phyloP scores from a whole-genome alignment of 1,140 invertebrate species.

The Diachasmimorpha longicaudata region DNA sequence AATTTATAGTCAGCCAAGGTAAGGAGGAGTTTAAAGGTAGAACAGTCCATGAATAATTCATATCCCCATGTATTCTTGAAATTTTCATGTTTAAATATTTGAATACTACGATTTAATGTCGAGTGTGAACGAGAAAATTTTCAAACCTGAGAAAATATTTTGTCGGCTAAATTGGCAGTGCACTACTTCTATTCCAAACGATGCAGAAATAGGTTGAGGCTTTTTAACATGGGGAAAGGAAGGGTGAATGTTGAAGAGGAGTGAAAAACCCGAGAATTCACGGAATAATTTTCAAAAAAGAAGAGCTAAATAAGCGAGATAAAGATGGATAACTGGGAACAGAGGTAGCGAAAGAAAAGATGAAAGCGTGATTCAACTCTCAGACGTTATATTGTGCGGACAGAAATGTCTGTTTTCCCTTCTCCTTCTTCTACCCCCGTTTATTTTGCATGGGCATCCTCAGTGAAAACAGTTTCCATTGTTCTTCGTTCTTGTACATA shows the following conservation, averaged over 20 bases:
- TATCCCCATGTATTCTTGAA: slow-evolving; percentile 47
- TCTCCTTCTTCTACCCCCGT: background rate
- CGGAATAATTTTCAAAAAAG: background rate
- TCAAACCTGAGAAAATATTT: slow-evolving; percentile 48
- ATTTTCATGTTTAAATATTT: slow-evolving; percentile 62
- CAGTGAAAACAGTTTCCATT: background rate
- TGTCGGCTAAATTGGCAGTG: background rate
- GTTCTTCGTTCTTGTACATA: background rate
- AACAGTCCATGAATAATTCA: slow-evolving; percentile 58
- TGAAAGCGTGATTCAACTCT: background rate
- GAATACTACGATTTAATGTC: slow-evolving; percentile 52
- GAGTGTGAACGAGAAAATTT: slow-evolving; percentile 20
- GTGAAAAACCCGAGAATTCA: background rate
- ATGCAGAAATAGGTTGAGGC: background rate
- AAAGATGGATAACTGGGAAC: background rate
- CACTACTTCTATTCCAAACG: background rate
- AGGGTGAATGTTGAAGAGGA: background rate
- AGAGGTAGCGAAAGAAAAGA: background rate
- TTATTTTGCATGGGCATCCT: background rate
- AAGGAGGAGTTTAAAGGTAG: background rate
- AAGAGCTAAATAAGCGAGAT: background rate
- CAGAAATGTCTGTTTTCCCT: background rate
- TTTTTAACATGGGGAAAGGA: background rate
- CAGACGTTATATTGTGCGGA: slow-evolving; percentile 3
- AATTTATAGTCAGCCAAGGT: background rate